phyloP scores from a whole-genome alignment of 2,888 invertebrate genomes.

The Monopis laevigella region DNA sequence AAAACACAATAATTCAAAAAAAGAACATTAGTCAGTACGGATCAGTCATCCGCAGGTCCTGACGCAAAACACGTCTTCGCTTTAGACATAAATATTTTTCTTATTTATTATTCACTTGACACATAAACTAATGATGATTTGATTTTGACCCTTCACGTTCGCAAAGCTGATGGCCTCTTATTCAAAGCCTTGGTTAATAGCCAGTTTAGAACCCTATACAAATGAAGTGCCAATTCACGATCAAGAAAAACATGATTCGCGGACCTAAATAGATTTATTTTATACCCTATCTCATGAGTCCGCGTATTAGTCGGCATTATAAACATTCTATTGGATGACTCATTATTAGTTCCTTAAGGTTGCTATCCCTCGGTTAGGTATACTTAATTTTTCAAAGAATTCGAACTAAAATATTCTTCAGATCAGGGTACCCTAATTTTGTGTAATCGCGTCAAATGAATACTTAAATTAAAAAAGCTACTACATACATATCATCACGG shows the following conservation, averaged over 20 bases:
- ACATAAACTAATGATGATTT: constrained; percentile 42
- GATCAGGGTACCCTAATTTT: too few relatives aligned
- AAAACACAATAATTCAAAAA: constrained; percentile 46
- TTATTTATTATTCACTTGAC: constrained; percentile 32
- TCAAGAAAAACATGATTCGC: constrained; percentile 4
- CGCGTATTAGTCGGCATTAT: too few relatives aligned
- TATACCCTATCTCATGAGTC: too few relatives aligned
- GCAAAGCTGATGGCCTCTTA: constrained; percentile 15
- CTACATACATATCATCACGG: too few relatives aligned
- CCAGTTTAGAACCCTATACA: constrained; percentile 23
- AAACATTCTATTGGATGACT: too few relatives aligned
- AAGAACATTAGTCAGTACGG: constrained; percentile 57
- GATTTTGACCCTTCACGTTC: constrained; percentile 34
- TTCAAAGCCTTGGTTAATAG: constrained; percentile 17
- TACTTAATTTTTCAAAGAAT: too few relatives aligned
- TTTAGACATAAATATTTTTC: constrained; percentile 34
- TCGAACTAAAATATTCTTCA: too few relatives aligned
- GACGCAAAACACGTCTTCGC: constrained; percentile 47
- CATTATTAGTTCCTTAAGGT: too few relatives aligned
- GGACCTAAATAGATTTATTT: too few relatives aligned
- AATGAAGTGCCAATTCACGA: constrained; percentile 6
- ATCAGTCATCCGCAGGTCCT: constrained; percentile 57
- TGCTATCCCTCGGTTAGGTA: too few relatives aligned
- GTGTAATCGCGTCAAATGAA: too few relatives aligned
- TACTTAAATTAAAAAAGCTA: too few relatives aligned